Conservation (phyloP, 2,113 vertebrate species). For the Nanorana parkeri region DNA sequence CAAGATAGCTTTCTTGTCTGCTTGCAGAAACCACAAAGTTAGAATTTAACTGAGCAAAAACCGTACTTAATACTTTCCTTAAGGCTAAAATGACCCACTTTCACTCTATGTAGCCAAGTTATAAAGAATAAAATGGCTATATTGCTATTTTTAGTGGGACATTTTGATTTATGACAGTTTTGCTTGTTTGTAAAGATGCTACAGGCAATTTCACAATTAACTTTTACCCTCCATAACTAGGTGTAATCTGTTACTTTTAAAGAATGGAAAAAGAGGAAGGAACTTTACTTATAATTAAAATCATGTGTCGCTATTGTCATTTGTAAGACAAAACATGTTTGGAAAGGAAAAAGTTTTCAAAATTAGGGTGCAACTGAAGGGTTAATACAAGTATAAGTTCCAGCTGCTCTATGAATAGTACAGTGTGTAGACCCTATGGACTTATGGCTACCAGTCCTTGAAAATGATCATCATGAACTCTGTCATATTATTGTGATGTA, state of each 20-base stretch:
- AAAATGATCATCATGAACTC: no score
- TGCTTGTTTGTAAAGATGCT: neutral
- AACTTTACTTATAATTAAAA: no score
- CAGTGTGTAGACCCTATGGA: no score
- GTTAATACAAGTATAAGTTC: no score
- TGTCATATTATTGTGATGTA: no score
- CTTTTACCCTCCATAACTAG: neutral
- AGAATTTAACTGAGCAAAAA: neutral
- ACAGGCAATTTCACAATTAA: neutral
- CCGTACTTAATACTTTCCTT: neutral
- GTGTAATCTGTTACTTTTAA: neutral
- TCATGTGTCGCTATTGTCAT: no score
- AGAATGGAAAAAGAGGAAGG: neutral
- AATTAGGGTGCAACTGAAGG: no score
- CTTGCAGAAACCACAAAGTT: constrained; percentile 13
- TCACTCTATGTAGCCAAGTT: neutral
- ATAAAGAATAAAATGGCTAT: neutral
- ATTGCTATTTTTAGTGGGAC: neutral
- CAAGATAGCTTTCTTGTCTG: neutral
- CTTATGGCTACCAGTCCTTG: no score
- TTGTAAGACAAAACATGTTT: no score
- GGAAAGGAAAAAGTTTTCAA: no score
- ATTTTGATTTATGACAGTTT: neutral
- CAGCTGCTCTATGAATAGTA: no score
- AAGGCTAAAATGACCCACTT: neutral